Base-by-base conservation (phyloP, 2,113 vertebrate genomes). In the Corythaeola cristata region DNA sequence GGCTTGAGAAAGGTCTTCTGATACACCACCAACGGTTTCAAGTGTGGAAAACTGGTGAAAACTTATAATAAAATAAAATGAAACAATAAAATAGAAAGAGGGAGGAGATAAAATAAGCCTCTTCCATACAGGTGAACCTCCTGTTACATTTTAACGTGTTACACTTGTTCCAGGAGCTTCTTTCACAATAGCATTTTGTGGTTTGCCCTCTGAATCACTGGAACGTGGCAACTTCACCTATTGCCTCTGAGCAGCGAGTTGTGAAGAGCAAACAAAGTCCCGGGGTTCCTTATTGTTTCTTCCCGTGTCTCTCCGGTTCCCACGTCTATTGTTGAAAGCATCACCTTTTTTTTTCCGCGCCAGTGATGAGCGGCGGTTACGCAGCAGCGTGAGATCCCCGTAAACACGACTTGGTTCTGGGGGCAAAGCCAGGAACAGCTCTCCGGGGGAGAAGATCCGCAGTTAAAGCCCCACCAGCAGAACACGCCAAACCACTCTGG, bases 201-300 rank as follows among this genome's bases (percentile, higher is more conserved):
- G 44, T 86, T 91, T 91, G 85, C 87, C 62, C 60, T 90, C 74
- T 91, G 83, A 89, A 89, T 91, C 95, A 91, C 69, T 66, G 86
- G 86, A 93, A 94, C 49, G n/a, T 83, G 92, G 89, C 82, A 95
- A 80, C 93, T 96, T 93, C 91, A 89, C 86, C 92, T 76, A 85
- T 89, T 95, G 95, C 92, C 94, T 96, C 73, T 95, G 92, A 93
- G 88, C 94, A 97, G 62, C 4, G 47, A 93, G 64, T 62, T 94
- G 94, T 95, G 92, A 92, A 95, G 86, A 91, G 89, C 77, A 97
- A 95, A 97, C 86, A 93, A 78, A 72, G 49, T 72, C 86, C 56
- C 6, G 3, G 80, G 49, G 74, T 22, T 92, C 68, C 76, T 87
- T 81, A 75, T 37, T 95, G 90, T 89, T 89, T 37, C 60, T 68